Conservation (phyloP, 2,888 invertebrate genomes). For the Chaetogeoica ovagalla region DNA sequence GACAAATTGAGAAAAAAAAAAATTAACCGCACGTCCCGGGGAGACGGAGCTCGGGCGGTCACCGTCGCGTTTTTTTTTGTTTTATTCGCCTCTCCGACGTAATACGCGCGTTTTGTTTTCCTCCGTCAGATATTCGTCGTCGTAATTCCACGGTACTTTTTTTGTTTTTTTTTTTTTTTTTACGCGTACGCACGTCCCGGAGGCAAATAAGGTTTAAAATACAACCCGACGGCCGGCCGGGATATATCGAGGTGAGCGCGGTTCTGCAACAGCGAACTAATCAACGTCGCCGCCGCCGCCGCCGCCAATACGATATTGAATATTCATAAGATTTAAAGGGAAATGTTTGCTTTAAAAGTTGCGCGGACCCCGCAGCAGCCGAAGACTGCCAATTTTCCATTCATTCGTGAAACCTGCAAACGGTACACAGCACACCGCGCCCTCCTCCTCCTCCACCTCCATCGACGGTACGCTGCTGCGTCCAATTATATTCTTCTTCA, state of each 20-base stretch:
- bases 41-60: too few species aligned
- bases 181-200: not conserved
- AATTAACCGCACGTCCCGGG: too few species aligned
- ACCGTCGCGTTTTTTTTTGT: not conserved
- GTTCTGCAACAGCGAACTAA: not conserved
- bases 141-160: slow-evolving; percentile 41
- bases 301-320: slow-evolving; percentile 48
- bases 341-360: slow-evolving; percentile 53
- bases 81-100: too few species aligned
- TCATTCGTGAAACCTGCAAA: slow-evolving; percentile 39
- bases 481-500: too few species aligned
- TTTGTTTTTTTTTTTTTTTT: not conserved
- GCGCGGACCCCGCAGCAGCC: slow-evolving; percentile 14
- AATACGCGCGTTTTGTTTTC: too few species aligned
- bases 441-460: not conserved
- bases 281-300: slow-evolving; percentile 38
- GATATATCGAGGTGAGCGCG: not conserved
- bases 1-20: too few species aligned
- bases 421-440: not conserved
- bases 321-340: slow-evolving; percentile 53
- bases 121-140: not conserved
- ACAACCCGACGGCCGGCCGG: not conserved
- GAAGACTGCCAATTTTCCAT: slow-evolving; percentile 48
- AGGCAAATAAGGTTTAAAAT: slow-evolving; percentile 29
- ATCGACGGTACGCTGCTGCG: not conserved